phyloP scores from a whole-genome alignment of 2,888 invertebrate genomes.

The Tolmerus cingulatus region DNA sequence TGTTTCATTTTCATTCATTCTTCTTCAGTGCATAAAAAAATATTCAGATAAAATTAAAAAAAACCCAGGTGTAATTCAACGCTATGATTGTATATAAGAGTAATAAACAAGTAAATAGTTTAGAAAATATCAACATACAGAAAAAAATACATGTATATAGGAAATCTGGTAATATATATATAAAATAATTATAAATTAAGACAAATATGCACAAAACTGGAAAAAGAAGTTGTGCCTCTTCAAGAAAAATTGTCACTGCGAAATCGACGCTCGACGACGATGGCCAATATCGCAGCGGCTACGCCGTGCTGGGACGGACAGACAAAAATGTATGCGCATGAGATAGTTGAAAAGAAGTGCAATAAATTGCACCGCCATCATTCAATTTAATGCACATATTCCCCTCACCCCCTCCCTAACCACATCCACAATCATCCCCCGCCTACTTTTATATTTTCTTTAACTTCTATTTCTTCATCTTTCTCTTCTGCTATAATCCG shows the following conservation, averaged over 20 bases:
- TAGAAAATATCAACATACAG: not conserved
- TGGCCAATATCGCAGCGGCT: not conserved
- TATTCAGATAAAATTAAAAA: too few species aligned
- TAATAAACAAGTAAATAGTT: not conserved
- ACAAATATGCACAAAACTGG: not conserved
- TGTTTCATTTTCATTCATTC: constrained; percentile 6
- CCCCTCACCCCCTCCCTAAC: not conserved
- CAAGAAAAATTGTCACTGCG: not conserved
- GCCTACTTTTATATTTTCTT: not conserved
- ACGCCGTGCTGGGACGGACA: not conserved
- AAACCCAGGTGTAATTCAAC: not conserved
- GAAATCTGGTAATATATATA: not conserved
- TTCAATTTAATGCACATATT: constrained; percentile 22
- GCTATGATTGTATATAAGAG: not conserved
- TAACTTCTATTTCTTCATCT: not conserved
- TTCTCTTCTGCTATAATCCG: not conserved
- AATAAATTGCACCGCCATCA: constrained; percentile 29
- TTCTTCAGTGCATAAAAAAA: not conserved
- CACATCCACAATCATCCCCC: not conserved
- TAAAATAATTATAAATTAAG: not conserved
- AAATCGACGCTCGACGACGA: not conserved
- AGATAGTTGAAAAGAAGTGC: constrained; percentile 16
- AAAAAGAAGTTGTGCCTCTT: not conserved
- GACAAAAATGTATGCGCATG: not conserved
- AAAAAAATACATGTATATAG: not conserved